Evolutionary conservation across 2,888 invertebrate species (phyloP).

Genomic region (Meganola albula): DNA sequence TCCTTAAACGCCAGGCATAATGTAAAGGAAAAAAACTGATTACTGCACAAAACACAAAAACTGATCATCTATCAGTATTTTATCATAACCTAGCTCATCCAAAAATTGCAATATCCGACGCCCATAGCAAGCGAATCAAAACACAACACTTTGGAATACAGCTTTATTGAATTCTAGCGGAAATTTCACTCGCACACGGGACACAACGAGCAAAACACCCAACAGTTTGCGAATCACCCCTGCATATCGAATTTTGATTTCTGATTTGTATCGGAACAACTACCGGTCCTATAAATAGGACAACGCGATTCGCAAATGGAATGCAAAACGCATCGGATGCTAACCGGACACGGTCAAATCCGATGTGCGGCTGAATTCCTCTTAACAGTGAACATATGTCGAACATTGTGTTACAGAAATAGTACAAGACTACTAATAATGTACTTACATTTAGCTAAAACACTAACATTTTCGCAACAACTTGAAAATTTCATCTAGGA

Average conservation of each 20-base stretch:
- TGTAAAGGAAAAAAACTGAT: too few species aligned
- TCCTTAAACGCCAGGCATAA: too few species aligned
- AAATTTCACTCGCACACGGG: slow-evolving; percentile 53
- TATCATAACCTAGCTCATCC: slow-evolving; percentile 23
- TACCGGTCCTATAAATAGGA: slow-evolving; percentile 33
- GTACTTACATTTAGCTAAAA: slow-evolving; percentile 1
- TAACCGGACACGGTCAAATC: slow-evolving; percentile 24
- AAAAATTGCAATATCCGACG: slow-evolving; percentile 33
- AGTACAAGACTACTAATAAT: too few species aligned
- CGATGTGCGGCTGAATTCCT: slow-evolving; percentile 13
- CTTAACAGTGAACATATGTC: slow-evolving; percentile 14
- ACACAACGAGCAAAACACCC: slow-evolving; percentile 45
- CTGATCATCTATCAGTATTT: too few species aligned
- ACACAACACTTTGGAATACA: slow-evolving; percentile 36
- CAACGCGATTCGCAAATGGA: slow-evolving; percentile 43
- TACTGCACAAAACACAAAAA: too few species aligned
- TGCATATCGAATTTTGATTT: slow-evolving; percentile 64
- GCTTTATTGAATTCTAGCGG: slow-evolving; percentile 71
- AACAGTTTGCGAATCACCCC: slow-evolving; percentile 57
- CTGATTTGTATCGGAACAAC: slow-evolving; percentile 51
- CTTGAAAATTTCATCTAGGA: slow-evolving; percentile 14
- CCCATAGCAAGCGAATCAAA: slow-evolving; percentile 24
- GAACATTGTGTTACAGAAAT: slow-evolving; percentile 15
- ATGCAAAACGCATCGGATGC: slow-evolving; percentile 45
- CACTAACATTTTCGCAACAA: slow-evolving; percentile 6